phyloP scores from a whole-genome alignment of 92 coral and sea anemone species.

The Epizoanthus scotinus region DNA sequence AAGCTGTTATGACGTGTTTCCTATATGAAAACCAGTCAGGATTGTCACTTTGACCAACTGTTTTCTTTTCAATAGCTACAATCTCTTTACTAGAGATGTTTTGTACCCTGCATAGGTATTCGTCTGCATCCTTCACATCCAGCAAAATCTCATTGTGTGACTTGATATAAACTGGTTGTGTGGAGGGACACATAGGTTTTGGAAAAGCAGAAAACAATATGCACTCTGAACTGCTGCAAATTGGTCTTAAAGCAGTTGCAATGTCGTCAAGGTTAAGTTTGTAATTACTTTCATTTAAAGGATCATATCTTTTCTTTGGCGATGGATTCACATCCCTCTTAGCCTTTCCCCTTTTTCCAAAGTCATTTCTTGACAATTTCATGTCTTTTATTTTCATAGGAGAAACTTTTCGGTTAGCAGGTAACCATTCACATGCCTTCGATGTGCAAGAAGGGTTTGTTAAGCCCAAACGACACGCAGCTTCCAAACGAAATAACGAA shows the following conservation, averaged over 20 bases:
- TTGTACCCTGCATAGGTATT: conserved; percentile 35
- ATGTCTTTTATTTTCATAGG: conserved; percentile 51
- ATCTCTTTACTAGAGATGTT: conserved; percentile 44
- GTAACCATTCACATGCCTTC: conserved; percentile 54
- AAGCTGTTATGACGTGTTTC: conserved; percentile 54
- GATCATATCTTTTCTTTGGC: conserved; percentile 49
- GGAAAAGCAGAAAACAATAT: conserved; percentile 50
- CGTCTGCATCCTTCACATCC: conserved; percentile 44
- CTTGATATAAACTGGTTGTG: conserved; percentile 28
- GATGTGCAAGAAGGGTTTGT: conserved; percentile 53
- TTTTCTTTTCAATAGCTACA: conserved; percentile 47
- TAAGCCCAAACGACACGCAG: conserved; percentile 48
- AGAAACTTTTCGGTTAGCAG: conserved; percentile 41
- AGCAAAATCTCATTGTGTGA: conserved; percentile 47
- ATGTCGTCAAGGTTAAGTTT: conserved; percentile 41
- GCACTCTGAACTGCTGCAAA: conserved; percentile 43
- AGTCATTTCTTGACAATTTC: conserved; percentile 45
- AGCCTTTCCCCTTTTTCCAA: conserved; percentile 49
- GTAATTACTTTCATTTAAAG: conserved; percentile 43
- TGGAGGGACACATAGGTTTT: conserved; percentile 41
- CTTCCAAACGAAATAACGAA: conserved; percentile 43
- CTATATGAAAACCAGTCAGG: conserved; percentile 51
- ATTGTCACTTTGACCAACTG: conserved; percentile 46
- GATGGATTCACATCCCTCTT: conserved; percentile 47
- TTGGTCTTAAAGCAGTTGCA: conserved; percentile 48